Conservation (phyloP, 2,888 invertebrate genomes). For the Thymelicus sylvestris region DNA sequence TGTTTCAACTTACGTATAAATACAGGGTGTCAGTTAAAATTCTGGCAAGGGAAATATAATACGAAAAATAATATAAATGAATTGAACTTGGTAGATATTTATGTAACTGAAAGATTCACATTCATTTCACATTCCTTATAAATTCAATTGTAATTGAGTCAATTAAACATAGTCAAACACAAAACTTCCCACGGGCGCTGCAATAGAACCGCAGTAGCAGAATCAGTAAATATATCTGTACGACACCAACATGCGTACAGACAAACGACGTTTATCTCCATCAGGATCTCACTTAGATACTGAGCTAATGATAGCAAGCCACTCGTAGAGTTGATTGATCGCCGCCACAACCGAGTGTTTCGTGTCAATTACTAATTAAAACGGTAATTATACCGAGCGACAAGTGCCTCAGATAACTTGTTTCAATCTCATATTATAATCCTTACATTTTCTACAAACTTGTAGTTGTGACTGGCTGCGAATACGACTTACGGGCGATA, state of each 20-base stretch:
- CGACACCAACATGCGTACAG: slow-evolving; percentile 4
- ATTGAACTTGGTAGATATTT: no score
- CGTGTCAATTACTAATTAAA: slow-evolving; percentile 36
- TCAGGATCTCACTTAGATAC: slow-evolving; percentile 21
- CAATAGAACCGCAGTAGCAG: not conserved
- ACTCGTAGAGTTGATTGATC: slow-evolving; percentile 28
- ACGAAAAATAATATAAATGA: no score
- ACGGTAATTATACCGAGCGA: slow-evolving; percentile 31
- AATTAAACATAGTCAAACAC: not conserved
- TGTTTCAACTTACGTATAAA: no score
- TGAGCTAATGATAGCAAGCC: slow-evolving; percentile 19
- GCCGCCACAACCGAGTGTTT: slow-evolving; percentile 28
- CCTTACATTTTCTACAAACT: slow-evolving; percentile 21
- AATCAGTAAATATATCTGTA: slow-evolving; percentile 7
- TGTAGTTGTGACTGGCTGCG: slow-evolving; percentile 15
- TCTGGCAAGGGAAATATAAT: no score
- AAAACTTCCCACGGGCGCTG: not conserved
- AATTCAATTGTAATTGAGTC: no score
- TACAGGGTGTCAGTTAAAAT: no score
- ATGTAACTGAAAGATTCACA: no score
- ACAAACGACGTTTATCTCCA: slow-evolving; percentile 7
- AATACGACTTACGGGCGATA: not conserved
- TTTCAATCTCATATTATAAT: slow-evolving; percentile 32
- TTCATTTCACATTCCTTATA: no score
- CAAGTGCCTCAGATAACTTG: slow-evolving; percentile 31